Percentiles rank a stretch among this genome's conserved stretches.
Conservation (phyloP, 2,888 invertebrate species). For the Limnephilus rhombicus region DNA sequence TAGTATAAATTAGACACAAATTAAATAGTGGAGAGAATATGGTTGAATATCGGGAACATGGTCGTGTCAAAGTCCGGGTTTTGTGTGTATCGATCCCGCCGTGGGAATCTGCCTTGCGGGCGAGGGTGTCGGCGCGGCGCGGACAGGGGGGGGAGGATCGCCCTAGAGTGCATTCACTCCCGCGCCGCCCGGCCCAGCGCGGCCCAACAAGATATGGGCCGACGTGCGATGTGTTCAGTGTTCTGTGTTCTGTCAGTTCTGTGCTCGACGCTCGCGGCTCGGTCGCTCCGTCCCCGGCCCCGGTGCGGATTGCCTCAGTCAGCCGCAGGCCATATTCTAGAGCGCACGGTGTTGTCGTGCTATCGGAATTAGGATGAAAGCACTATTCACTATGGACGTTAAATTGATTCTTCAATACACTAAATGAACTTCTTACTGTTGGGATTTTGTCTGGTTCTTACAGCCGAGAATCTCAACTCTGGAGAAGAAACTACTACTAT, state of each 20-base stretch:
- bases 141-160: constrained; percentile 34
- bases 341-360: not conserved
- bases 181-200: constrained; percentile 2
- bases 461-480: not conserved
- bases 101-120: constrained; percentile 45
- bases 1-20: not conserved
- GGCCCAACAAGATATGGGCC: constrained; percentile 52
- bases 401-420: not conserved
- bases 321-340: not conserved
- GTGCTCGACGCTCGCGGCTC: not conserved
- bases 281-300: not conserved
- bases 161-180: constrained; percentile 59
- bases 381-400: not conserved
- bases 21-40: not conserved
- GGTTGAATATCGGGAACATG: constrained; percentile 24
- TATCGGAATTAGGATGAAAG: not conserved
- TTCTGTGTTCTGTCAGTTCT: not conserved
- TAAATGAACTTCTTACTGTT: not conserved
- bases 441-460: no score
- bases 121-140: constrained; percentile 2
- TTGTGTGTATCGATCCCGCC: constrained; percentile 58
- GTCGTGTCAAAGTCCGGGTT: constrained; percentile 24
- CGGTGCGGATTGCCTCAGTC: not conserved
- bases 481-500: not conserved
- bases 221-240: constrained; percentile 1